Conservation (phyloP, 1,140 invertebrate species). For the Goniozus legneri region DNA sequence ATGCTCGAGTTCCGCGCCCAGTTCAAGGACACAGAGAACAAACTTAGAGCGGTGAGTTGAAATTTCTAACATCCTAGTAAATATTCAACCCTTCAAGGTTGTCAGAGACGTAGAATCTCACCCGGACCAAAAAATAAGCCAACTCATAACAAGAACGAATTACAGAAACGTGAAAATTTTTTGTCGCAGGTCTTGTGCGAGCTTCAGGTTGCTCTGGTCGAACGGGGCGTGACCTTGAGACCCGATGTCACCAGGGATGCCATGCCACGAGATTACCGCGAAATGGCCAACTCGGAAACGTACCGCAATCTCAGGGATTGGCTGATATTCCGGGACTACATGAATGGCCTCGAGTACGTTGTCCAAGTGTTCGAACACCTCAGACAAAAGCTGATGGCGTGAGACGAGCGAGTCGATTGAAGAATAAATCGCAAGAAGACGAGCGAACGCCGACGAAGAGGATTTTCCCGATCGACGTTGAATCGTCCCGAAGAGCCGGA, state of each 20-base stretch:
- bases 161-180: background rate
- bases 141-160: background rate
- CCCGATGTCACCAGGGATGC: slow-evolving; percentile 56
- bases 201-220: slow-evolving; percentile 57
- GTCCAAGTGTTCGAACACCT: slow-evolving; percentile 56
- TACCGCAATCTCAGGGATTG: slow-evolving; percentile 60
- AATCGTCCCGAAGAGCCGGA: background rate
- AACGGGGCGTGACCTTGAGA: slow-evolving; percentile 51
- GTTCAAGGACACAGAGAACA: slow-evolving; percentile 59
- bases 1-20: slow-evolving; percentile 50
- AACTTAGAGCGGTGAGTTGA: slow-evolving; percentile 56
- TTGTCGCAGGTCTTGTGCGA: slow-evolving; percentile 57
- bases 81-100: slow-evolving; percentile 8
- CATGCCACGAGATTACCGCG: slow-evolving; percentile 57
- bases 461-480: background rate
- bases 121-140: slow-evolving; percentile 15
- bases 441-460: slow-evolving; percentile 35
- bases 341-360: slow-evolving; percentile 62
- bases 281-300: slow-evolving; percentile 45
- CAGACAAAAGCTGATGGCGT: slow-evolving; percentile 32
- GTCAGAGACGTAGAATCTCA: slow-evolving; percentile 21
- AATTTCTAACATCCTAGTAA: background rate
- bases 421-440: slow-evolving; percentile 34
- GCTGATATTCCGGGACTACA: slow-evolving; percentile 66
- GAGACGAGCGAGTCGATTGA: slow-evolving; percentile 38